phyloP scores from a whole-genome alignment of 2,888 invertebrate genomes.

The Drosophila siamana region DNA sequence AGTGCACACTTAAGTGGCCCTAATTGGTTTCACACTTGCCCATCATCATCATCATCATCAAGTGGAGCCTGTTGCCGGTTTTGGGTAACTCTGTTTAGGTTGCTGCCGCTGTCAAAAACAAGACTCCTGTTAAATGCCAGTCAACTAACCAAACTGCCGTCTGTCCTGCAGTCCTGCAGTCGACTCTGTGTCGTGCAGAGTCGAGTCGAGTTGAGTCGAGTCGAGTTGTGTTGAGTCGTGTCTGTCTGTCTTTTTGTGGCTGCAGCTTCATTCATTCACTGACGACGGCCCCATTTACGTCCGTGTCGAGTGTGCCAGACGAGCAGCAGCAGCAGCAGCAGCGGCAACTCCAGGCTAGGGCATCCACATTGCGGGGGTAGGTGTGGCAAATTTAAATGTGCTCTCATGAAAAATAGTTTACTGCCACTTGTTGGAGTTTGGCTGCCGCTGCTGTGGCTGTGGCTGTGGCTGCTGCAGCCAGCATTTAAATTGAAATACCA shows the following conservation, averaged over 20 bases:
- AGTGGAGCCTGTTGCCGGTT: slow-evolving; percentile 58
- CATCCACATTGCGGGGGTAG: background rate
- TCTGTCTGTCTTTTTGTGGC: slow-evolving; percentile 29
- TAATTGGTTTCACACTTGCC: slow-evolving; percentile 81
- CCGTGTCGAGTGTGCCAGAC: slow-evolving; percentile 62
- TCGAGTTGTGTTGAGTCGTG: background rate
- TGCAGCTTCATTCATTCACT: slow-evolving; percentile 60
- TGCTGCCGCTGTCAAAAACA: slow-evolving; percentile 68
- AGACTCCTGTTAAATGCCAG: slow-evolving; percentile 63
- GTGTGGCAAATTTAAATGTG: slow-evolving; percentile 48
- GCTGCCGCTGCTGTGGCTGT: no score
- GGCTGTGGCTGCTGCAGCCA: slow-evolving; percentile 38
- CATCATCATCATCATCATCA: slow-evolving; percentile 71
- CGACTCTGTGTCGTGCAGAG: slow-evolving; percentile 5
- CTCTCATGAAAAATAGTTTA: slow-evolving; percentile 68
- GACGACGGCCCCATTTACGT: slow-evolving; percentile 63
- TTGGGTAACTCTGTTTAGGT: slow-evolving; percentile 51
- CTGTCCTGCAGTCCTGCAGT: background rate
- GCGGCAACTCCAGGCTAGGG: slow-evolving; percentile 29
- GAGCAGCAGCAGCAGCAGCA: slow-evolving; percentile 29
- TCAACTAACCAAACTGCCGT: slow-evolving; percentile 47
- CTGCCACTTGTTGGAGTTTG: slow-evolving; percentile 76
- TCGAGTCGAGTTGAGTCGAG: background rate
- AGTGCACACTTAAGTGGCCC: slow-evolving; percentile 81
- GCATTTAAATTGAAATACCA: slow-evolving; percentile 76